Evolutionary conservation across 2,888 invertebrate genomes (phyloP).

Genomic region (Corbicula japonica): DNA sequence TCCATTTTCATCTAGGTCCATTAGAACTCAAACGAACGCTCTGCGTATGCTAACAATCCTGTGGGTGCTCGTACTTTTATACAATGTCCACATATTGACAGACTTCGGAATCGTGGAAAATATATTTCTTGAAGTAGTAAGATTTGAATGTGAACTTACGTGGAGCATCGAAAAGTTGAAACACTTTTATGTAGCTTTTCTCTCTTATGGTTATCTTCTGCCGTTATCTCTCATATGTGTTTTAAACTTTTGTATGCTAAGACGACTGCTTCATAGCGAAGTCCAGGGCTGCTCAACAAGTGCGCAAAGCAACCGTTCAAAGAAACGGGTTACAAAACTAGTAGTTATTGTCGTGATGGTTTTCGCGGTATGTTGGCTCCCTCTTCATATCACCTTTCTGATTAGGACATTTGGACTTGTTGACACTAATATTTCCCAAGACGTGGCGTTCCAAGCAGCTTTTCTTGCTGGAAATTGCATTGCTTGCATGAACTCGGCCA

Average conservation of each 20-base stretch:
- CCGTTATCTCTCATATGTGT: slow-evolving; percentile 95
- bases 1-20: slow-evolving; percentile 94
- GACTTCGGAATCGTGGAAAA: slow-evolving; percentile 77
- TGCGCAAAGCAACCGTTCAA: slow-evolving; percentile 93
- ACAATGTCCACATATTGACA: slow-evolving; percentile 84
- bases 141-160: slow-evolving; percentile 77
- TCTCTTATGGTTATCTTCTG: slow-evolving; percentile 94
- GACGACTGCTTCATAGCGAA: slow-evolving; percentile 93
- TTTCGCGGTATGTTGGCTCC: slow-evolving; percentile 97
- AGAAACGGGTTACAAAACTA: slow-evolving; percentile 95
- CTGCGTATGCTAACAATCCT: slow-evolving; percentile 92
- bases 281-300: slow-evolving; percentile 91
- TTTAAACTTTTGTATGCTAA: slow-evolving; percentile 95
- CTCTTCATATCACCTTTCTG: slow-evolving; percentile 92
- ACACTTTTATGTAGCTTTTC: slow-evolving; percentile 88
- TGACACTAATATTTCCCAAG: slow-evolving; percentile 88
- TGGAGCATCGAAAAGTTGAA: slow-evolving; percentile 33
- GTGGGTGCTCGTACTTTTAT: slow-evolving; percentile 91
- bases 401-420: slow-evolving; percentile 92
- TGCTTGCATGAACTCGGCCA: slow-evolving; percentile 97
- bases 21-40: slow-evolving; percentile 94
- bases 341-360: slow-evolving; percentile 96
- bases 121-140: slow-evolving; percentile 85
- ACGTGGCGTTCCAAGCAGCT: slow-evolving; percentile 87
- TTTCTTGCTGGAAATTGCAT: slow-evolving; percentile 85